These are phyloP conservation scores for Salpingus planirostris DNA, from an alignment of 2,888 invertebrate genomes.

Conservation along the genomic window DNA sequence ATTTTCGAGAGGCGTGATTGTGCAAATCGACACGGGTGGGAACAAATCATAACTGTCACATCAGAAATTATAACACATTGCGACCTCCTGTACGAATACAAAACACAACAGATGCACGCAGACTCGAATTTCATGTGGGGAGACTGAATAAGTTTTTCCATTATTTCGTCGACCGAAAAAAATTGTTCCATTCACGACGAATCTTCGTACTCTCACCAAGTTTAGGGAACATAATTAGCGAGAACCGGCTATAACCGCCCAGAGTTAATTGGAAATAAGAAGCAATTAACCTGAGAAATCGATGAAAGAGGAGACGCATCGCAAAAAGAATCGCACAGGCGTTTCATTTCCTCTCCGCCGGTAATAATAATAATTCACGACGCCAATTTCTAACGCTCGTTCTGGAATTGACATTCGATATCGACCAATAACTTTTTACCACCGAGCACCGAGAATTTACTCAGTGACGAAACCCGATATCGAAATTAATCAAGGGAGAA, in stretches of 20 bases:
- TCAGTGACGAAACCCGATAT: too few species aligned
- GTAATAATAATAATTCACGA: conserved; percentile 24
- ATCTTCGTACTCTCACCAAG: too few species aligned
- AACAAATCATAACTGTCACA: conserved; percentile 24
- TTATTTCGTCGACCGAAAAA: too few species aligned
- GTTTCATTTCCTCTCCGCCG: conserved; percentile 10
- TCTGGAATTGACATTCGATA: conserved; percentile 23
- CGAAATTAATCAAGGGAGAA: too few species aligned
- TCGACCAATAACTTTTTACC: too few species aligned
- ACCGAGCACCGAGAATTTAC: too few species aligned
- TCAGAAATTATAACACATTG: conserved; percentile 19
- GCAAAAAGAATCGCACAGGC: conserved; percentile 6
- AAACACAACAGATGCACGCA: conserved; percentile 1
- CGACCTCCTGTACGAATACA: conserved; percentile 3
- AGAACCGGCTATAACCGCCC: too few species aligned
- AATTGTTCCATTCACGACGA: too few species aligned
- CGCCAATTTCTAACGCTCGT: conserved; percentile 24
- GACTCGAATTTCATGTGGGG: conserved; percentile 6
- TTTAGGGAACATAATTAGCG: too few species aligned
- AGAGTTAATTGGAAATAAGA: conserved; percentile 22
- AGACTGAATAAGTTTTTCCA: too few species aligned
- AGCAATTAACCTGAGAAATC: conserved; percentile 23
- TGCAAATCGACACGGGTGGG: conserved; percentile 10
- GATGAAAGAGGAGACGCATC: conserved; percentile 15
- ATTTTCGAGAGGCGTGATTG: background rate